A percentile compares a stretch with the other conserved stretches of the same genome.
Conservation (phyloP, 2,888 invertebrate species). For the Byasa hedistus region DNA sequence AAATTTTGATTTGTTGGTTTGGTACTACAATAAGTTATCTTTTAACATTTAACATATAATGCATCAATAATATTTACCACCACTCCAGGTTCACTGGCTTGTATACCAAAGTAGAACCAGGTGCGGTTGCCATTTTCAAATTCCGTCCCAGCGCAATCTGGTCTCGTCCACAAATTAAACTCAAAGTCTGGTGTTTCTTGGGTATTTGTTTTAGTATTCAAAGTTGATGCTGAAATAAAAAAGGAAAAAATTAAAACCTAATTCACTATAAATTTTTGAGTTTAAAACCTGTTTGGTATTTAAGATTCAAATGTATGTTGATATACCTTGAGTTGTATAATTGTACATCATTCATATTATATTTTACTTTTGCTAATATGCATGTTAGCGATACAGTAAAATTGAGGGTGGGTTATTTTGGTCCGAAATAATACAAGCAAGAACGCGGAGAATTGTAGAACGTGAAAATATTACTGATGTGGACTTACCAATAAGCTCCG, state of each 20-base stretch:
- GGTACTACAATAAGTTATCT: too few relatives aligned
- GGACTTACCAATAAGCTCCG: constrained; percentile 78
- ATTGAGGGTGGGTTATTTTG: too few relatives aligned
- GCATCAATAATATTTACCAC: constrained; percentile 65
- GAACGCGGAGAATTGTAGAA: too few relatives aligned
- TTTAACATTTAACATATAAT: too few relatives aligned
- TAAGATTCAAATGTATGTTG: too few relatives aligned
- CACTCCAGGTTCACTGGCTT: constrained; percentile 75
- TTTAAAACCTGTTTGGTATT: too few relatives aligned
- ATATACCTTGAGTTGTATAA: too few relatives aligned
- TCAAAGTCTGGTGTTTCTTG: constrained; percentile 85
- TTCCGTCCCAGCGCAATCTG: constrained; percentile 92
- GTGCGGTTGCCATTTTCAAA: constrained; percentile 94
- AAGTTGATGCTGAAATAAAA: constrained; percentile 51
- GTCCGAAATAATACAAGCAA: too few relatives aligned
- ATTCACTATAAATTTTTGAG: not conserved
- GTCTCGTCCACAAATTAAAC: constrained; percentile 94
- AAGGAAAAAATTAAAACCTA: not conserved
- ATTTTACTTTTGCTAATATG: too few relatives aligned
- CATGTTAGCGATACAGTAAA: too few relatives aligned
- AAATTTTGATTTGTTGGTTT: too few relatives aligned
- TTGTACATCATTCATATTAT: too few relatives aligned
- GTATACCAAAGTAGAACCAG: constrained; percentile 95
- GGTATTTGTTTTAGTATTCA: constrained; percentile 59
- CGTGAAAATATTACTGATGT: not conserved